Conservation (phyloP, 2,888 invertebrate species). For the Eurytoma adleriae region DNA sequence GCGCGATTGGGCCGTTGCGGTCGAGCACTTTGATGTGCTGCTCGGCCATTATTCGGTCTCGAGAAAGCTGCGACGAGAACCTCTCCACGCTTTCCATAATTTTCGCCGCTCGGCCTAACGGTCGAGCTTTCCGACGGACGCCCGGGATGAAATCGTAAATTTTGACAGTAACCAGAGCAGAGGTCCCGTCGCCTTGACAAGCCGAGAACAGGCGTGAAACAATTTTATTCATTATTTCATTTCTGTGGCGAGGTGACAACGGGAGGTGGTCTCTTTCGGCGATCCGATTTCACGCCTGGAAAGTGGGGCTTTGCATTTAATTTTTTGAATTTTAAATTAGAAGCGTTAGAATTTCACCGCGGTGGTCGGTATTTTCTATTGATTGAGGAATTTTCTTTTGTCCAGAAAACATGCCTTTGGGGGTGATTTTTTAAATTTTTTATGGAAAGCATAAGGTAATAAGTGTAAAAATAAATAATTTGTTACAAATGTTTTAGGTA, state of each 20-base stretch:
- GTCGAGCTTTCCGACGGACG: not conserved
- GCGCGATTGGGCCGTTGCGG: not conserved
- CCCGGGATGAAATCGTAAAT: constrained; percentile 41
- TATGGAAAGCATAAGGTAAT: no score
- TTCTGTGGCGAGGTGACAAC: not conserved
- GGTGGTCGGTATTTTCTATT: no score
- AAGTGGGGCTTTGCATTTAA: not conserved
- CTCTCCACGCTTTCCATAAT: constrained; percentile 32
- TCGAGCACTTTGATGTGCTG: not conserved
- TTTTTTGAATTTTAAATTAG: not conserved
- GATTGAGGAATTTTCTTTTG: no score
- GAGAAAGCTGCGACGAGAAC: not conserved
- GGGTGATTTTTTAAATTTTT: no score
- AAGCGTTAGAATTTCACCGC: no score
- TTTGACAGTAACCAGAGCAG: not conserved
- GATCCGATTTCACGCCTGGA: constrained; percentile 1
- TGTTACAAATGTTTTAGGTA: no score
- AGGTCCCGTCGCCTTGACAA: not conserved
- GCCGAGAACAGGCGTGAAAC: constrained; percentile 19
- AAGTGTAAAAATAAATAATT: no score
- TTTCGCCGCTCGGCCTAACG: constrained; percentile 3
- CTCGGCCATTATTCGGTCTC: not conserved
- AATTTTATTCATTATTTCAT: constrained; percentile 3
- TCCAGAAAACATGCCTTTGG: no score
- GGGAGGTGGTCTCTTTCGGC: not conserved